Evolutionary conservation across 2,113 vertebrate genomes (phyloP), one percentile per base, ranked within the genome.

Genomic region (Dendropsophus ebraccatus): DNA sequence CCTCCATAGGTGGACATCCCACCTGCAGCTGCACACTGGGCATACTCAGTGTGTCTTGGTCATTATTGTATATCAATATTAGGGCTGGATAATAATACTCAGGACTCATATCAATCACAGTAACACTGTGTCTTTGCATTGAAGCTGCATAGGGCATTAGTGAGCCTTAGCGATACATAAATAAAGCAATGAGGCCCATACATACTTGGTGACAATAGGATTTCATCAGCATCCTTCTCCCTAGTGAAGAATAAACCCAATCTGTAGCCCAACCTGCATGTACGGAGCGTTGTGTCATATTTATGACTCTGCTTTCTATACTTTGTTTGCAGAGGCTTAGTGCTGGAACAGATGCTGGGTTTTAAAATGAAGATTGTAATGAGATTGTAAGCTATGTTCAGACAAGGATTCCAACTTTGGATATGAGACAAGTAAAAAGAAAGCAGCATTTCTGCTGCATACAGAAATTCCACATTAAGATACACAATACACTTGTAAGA

Each of bases 311-410:
- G 76, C 65, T 86, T 72, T 86, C 70, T 86, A 81, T 86, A 60
- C 60, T 86, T 67, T 86, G 76, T 86, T 86, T 86, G 67, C 77
- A 73, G 77, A 75, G 84, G 49, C 84, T 86, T 86, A 86, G 70
- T 17, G 19, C 52, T 81, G 67, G 62, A 86, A 86, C 84, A 86
- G 76, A 86, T 81, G 84, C 77, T 80, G 54, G 84, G 77, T 86
- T 86, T 86, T 86, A 73, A 86, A 86, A 72, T 86, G 77, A 81
- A 81, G 84, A 81, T 81, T 81, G 77, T 86, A 86, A 86, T 86
- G 84, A 86, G 76, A 81, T 81, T 86, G 84, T 86, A 86, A 86
- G 84, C 75, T 86, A 81, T 86, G 84, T 80, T 81, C 76, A 86
- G 84, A 86, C 84, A 86, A 60, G 77, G 84, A 73, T 86, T 86